Percentiles rank a stretch among this genome's conserved stretches.
phyloP scores from a whole-genome alignment of 92 coral and sea anemone species.

The Meandrina meandrites region DNA sequence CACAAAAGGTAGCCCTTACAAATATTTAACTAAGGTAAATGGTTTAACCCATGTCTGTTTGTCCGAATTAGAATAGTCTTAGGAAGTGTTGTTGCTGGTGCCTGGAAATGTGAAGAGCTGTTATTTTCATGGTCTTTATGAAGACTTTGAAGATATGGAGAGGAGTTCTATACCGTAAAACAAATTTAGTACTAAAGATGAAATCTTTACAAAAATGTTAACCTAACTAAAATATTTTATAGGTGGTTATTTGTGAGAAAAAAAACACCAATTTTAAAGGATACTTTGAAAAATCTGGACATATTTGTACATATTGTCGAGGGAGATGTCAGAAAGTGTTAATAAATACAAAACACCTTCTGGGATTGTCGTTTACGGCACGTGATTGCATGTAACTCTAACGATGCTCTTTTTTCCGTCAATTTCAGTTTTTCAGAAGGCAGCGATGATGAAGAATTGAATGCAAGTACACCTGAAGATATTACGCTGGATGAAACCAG shows the following conservation, averaged over 20 bases:
- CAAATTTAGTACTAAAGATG: too few species aligned
- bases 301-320: too few species aligned
- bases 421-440: slow-evolving; percentile 3
- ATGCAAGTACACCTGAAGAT: background rate
- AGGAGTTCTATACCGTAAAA: too few species aligned
- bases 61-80: background rate
- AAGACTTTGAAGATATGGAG: too few species aligned
- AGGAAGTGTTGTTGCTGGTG: background rate
- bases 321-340: background rate
- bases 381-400: background rate
- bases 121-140: background rate
- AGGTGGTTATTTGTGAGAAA: too few species aligned
- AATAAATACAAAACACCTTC: too few species aligned
- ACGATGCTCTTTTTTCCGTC: background rate
- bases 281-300: too few species aligned
- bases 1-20: slow-evolving; percentile 16
- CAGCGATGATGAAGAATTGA: background rate
- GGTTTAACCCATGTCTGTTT: background rate
- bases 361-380: background rate
- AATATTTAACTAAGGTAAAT: background rate
- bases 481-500: background rate
- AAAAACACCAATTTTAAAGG: too few species aligned
- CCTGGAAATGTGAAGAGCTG: background rate
- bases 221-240: too few species aligned
- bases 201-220: too few species aligned